A percentile compares a stretch with the other conserved stretches of the same genome.
Conservation (phyloP, 2,888 invertebrate species). For the Mythimna vitellina region DNA sequence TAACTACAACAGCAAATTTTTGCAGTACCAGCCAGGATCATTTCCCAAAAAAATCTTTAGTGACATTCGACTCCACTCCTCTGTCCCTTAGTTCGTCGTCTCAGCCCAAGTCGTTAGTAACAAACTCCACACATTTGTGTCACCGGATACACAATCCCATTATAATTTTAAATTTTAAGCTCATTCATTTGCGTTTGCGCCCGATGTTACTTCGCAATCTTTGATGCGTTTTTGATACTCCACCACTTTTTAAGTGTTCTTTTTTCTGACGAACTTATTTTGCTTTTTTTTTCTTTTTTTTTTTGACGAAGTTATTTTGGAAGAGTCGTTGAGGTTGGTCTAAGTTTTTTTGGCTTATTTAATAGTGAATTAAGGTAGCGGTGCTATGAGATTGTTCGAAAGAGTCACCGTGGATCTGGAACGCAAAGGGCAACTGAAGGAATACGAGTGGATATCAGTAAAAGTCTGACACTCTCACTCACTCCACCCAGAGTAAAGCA, state of each 20-base stretch:
- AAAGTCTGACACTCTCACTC: no score
- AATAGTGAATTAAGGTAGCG: not conserved
- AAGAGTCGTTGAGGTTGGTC: constrained; percentile 23
- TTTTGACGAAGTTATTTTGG: constrained; percentile 29
- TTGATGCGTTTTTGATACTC: constrained; percentile 86
- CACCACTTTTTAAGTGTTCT: constrained; percentile 46
- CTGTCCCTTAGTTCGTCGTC: constrained; percentile 78
- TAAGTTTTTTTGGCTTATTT: constrained; percentile 20
- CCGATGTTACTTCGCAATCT: constrained; percentile 84
- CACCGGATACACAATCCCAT: constrained; percentile 91
- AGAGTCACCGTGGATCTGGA: no score
- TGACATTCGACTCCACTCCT: constrained; percentile 67
- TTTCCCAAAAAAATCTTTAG: constrained; percentile 10
- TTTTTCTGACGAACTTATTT: constrained; percentile 30
- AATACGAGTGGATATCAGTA: no score
- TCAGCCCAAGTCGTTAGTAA: constrained; percentile 90
- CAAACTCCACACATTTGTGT: constrained; percentile 91
- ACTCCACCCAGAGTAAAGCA: no score
- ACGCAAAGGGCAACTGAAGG: no score
- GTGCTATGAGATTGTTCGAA: no score
- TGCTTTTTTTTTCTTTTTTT: constrained; percentile 28
- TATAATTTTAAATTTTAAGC: constrained; percentile 91
- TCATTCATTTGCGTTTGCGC: constrained; percentile 88
- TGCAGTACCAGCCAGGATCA: no score
- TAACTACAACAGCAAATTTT: no score